Base-by-base conservation (phyloP, 2,113 vertebrate species). In the Proterorhinus semilunaris region DNA sequence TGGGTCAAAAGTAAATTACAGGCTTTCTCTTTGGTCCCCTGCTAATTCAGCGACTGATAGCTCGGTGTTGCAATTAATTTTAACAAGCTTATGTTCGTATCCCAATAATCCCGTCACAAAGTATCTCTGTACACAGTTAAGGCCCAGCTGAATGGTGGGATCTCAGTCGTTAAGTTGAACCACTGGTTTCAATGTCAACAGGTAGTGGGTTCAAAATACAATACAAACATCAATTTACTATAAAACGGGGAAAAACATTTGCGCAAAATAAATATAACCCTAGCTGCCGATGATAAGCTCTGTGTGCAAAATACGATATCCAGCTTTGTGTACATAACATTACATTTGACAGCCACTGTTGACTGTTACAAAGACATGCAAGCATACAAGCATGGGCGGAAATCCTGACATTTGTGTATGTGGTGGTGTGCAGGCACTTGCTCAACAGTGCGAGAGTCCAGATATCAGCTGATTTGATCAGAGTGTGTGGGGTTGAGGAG, bases 281-380 rank as follows among this genome's bases (percentile, higher is more conserved):
- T 42, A 21, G 11, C 55, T 58, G 12, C 13, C 55, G 36, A 58
- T n/a, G 7, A 9, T 12, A 81, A 67, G 21, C 58, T 57, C 21
- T 83, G 73, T 87, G 77, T 78, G 62, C 75, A 62, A 82, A 87
- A 84, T 61, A 85, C 47, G 21, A 65, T 10, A 48, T 54, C 2
- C 48, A 48, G 4, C 51, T 42, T 1, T 78, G 79, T 76, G 65
- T 74, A 72, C 80, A 72, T 58, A 80, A 72, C 9, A 83, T 57
- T 66, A 16, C 46, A 62, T 68, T 47, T 73, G 71, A 75, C 69
- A 68, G 58, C 67, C 70, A 67, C 62, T 81, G 78, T 76, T 83
- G 74, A 76, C 80, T 36, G 27, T 27, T 27, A 27, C 4, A 27
- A 45, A 64, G 50, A 82, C 21, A 21, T n/a, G n/a, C n/a, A n/a